Evolutionary conservation across 2,113 vertebrate genomes (phyloP).

Genomic region (Bufo bufo): DNA sequence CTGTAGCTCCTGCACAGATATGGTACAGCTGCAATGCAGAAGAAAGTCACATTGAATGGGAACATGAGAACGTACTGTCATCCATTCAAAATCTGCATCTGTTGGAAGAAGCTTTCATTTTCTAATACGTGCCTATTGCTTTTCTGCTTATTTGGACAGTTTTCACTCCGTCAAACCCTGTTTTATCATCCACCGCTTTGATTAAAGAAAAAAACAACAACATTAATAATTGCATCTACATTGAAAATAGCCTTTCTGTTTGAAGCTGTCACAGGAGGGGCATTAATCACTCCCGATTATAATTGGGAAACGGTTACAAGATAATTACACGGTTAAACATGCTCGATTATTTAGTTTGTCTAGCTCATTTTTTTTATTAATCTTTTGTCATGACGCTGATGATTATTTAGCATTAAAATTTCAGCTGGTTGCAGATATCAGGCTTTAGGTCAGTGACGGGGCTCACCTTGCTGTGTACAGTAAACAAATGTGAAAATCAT

Average conservation of each 20-base stretch:
- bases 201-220: slow-evolving; percentile 11
- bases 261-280: not conserved
- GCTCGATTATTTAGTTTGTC: slow-evolving; percentile 30
- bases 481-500: slow-evolving; percentile 57
- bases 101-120: not conserved
- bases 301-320: slow-evolving; percentile 39
- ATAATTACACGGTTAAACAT: slow-evolving; percentile 45
- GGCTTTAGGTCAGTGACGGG: slow-evolving; percentile 52
- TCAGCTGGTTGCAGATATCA: slow-evolving; percentile 38
- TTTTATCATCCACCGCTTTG: slow-evolving; percentile 1
- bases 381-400: slow-evolving; percentile 35
- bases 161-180: not conserved
- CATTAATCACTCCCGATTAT: slow-evolving; percentile 52
- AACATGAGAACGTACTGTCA: too few species aligned
- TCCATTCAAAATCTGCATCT: too few species aligned
- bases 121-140: not conserved
- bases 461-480: slow-evolving; percentile 47
- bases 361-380: slow-evolving; percentile 25
- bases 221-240: not conserved
- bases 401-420: slow-evolving; percentile 56
- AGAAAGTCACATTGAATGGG: not conserved
- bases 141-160: not conserved
- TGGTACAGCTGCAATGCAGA: not conserved
- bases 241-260: slow-evolving; percentile 27
- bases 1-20: too few species aligned